Conservation (phyloP, 2,797 vertebrate genomes). For the Enteromius viviparus region DNA sequence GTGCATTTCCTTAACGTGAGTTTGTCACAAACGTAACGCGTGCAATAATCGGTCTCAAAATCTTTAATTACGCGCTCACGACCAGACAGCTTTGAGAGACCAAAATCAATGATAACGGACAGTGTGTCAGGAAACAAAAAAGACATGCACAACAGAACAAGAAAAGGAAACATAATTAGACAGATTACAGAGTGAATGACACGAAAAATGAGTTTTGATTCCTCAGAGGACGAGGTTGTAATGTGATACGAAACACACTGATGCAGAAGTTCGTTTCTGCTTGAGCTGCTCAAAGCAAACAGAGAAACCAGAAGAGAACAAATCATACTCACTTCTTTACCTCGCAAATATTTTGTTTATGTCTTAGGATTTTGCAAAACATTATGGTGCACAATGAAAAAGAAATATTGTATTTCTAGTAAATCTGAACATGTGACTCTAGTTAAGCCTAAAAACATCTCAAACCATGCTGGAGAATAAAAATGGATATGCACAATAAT, state of each 20-base stretch:
- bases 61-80: slow-evolving; percentile 30
- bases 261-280: slow-evolving; percentile 52
- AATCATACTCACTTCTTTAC: background rate
- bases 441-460: background rate
- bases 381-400: background rate
- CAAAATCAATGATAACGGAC: slow-evolving; percentile 33
- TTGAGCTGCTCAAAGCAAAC: slow-evolving; percentile 23
- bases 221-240: slow-evolving; percentile 53
- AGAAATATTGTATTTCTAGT: background rate
- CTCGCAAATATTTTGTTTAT: background rate
- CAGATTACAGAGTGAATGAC: slow-evolving; percentile 48
- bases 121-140: background rate
- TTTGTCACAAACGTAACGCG: slow-evolving; percentile 1
- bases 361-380: background rate
- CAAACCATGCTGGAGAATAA: background rate
- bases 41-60: slow-evolving; percentile 9
- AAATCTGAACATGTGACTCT: background rate
- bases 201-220: slow-evolving; percentile 50
- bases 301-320: background rate
- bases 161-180: slow-evolving; percentile 32
- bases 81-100: slow-evolving; percentile 37
- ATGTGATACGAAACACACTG: slow-evolving; percentile 51
- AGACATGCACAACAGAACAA: slow-evolving; percentile 28
- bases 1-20: slow-evolving; percentile 5
- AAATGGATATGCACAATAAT: background rate